Conservation (phyloP, 2,113 vertebrate genomes). For the Muscicapa adusta region DNA sequence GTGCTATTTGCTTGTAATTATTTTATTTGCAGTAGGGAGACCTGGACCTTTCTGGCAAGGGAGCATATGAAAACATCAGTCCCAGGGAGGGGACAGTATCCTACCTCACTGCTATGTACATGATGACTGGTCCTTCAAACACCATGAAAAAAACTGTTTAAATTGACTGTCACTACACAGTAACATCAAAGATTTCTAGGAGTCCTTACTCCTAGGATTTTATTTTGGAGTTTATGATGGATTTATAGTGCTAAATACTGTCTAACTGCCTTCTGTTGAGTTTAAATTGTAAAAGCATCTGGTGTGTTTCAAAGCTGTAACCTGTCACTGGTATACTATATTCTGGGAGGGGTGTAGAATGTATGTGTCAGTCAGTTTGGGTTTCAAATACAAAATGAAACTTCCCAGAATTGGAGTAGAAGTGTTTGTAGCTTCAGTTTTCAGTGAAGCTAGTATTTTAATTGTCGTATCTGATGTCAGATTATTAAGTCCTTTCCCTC, state of each 20-base stretch:
- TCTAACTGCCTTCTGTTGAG: slow-evolving; percentile 68
- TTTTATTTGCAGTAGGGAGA: slow-evolving; percentile 56
- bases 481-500: slow-evolving; percentile 28
- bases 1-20: slow-evolving; percentile 37
- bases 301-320: slow-evolving; percentile 59
- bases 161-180: neutral
- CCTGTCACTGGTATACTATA: slow-evolving; percentile 62
- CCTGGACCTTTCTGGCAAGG: slow-evolving; percentile 78
- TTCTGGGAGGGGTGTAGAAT: slow-evolving; percentile 59
- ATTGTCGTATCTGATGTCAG: slow-evolving; percentile 44
- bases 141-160: slow-evolving; percentile 46
- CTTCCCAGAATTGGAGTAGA: neutral
- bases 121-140: slow-evolving; percentile 79
- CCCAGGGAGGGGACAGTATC: slow-evolving; percentile 74
- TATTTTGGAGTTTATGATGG: slow-evolving; percentile 18
- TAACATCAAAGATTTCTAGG: neutral
- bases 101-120: slow-evolving; percentile 87
- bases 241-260: slow-evolving; percentile 57
- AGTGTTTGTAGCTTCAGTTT: slow-evolving; percentile 47
- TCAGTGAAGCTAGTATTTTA: slow-evolving; percentile 36
- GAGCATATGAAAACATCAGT: slow-evolving; percentile 84
- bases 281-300: slow-evolving; percentile 49
- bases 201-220: slow-evolving; percentile 37
- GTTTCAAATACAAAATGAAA: neutral
- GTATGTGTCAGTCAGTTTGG: neutral